Conservation (phyloP, 2,888 invertebrate species). For the Dynastes hyllus region DNA sequence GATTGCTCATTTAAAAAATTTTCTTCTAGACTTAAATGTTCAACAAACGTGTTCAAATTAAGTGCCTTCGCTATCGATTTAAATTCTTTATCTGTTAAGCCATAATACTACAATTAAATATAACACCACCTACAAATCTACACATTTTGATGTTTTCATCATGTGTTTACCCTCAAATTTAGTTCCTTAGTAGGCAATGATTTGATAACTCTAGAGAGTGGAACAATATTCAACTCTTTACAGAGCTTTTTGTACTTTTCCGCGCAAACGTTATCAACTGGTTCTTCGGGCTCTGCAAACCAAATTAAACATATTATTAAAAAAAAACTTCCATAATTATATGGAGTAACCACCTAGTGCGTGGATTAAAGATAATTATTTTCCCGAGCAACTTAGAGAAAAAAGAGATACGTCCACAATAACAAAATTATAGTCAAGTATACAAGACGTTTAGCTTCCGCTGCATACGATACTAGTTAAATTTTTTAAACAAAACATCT, state of each 20-base stretch:
- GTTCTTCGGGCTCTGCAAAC: slow-evolving; percentile 60
- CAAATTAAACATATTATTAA: neutral
- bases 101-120: slow-evolving; percentile 64
- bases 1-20: slow-evolving; percentile 69
- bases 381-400: no score
- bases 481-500: no score
- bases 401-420: no score
- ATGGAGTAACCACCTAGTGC: no score
- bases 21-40: slow-evolving; percentile 67
- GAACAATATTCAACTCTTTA: slow-evolving; percentile 66
- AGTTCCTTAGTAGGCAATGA: slow-evolving; percentile 62
- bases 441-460: no score
- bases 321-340: no score
- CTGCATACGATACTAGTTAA: no score
- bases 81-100: slow-evolving; percentile 65
- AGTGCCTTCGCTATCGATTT: slow-evolving; percentile 66
- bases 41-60: slow-evolving; percentile 65
- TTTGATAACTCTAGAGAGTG: slow-evolving; percentile 65
- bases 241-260: slow-evolving; percentile 67
- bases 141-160: neutral
- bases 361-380: no score
- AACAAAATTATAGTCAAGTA: no score
- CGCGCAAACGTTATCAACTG: slow-evolving; percentile 64
- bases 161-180: slow-evolving; percentile 65
- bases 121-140: neutral